phyloP scores from a whole-genome alignment of 2,113 vertebrate species.

The Antigone vipio region DNA sequence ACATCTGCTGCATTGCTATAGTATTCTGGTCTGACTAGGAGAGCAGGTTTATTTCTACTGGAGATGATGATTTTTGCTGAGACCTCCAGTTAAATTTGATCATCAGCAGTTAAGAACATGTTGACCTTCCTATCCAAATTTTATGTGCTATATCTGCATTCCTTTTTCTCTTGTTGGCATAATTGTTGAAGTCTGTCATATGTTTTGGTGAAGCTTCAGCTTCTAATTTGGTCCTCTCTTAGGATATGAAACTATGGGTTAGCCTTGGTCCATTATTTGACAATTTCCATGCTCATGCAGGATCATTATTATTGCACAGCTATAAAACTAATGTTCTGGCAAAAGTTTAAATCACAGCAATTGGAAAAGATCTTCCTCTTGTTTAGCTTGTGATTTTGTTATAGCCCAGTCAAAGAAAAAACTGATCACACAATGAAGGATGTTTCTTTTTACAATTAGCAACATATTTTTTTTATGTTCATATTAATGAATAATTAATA shows the following conservation, averaged over 20 bases:
- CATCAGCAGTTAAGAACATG: background rate
- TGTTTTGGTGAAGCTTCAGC: background rate
- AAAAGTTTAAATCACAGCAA: background rate
- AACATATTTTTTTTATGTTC: too few species aligned
- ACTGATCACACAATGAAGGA: background rate
- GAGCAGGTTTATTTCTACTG: background rate
- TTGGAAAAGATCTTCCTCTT: background rate
- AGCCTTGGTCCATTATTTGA: background rate
- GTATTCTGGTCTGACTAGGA: background rate
- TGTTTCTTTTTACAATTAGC: background rate
- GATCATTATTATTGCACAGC: background rate
- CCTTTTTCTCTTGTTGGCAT: background rate
- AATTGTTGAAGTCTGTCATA: background rate
- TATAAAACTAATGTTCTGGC: background rate
- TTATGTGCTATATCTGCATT: background rate
- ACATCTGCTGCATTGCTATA: background rate
- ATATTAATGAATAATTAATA: background rate
- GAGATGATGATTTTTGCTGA: background rate
- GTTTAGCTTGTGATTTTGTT: background rate
- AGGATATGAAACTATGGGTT: background rate
- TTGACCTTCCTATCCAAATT: background rate
- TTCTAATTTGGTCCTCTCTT: background rate
- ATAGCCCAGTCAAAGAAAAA: background rate
- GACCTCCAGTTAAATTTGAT: background rate
- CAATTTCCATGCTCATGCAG: background rate